These are phyloP conservation scores for Diadophis punctatus DNA, from an alignment of 2,113 vertebrate species.

Conservation along the genomic window DNA sequence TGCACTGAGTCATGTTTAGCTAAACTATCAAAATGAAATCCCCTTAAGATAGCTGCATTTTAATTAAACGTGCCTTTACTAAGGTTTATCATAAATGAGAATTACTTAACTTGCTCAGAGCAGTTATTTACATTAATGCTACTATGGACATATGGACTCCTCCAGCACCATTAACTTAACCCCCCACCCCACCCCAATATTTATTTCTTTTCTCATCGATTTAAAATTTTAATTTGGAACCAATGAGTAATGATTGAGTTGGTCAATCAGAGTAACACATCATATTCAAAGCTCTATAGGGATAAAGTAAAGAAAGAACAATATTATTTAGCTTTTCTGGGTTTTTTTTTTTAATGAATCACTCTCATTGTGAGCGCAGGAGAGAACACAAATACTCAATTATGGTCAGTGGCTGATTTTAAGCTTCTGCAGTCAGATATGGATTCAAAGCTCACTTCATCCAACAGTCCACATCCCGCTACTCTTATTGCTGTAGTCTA, in stretches of 20 bases:
- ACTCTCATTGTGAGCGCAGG: neutral
- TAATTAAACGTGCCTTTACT: slow-evolving; percentile 29
- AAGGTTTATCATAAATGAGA: slow-evolving; percentile 22
- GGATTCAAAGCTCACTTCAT: neutral
- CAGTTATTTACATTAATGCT: neutral
- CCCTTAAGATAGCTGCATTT: slow-evolving; percentile 25
- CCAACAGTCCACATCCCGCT: neutral
- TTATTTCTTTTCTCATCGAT: neutral
- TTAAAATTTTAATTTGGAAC: neutral
- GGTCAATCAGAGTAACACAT: neutral
- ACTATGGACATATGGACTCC: neutral
- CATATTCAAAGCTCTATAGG: neutral
- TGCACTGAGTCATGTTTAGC: slow-evolving; percentile 31
- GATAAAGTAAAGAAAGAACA: neutral
- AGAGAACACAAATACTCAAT: neutral
- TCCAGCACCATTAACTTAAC: slow-evolving; percentile 1
- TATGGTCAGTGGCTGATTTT: neutral
- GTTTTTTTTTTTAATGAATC: neutral
- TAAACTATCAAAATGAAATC: neutral
- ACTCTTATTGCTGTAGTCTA: neutral
- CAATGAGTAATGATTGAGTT: fast-evolving
- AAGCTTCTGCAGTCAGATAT: neutral
- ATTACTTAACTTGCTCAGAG: neutral
- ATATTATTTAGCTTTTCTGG: neutral
- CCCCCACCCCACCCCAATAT: neutral